phyloP scores from a whole-genome alignment of 2,888 invertebrate species.

The Schizaphis graminum region DNA sequence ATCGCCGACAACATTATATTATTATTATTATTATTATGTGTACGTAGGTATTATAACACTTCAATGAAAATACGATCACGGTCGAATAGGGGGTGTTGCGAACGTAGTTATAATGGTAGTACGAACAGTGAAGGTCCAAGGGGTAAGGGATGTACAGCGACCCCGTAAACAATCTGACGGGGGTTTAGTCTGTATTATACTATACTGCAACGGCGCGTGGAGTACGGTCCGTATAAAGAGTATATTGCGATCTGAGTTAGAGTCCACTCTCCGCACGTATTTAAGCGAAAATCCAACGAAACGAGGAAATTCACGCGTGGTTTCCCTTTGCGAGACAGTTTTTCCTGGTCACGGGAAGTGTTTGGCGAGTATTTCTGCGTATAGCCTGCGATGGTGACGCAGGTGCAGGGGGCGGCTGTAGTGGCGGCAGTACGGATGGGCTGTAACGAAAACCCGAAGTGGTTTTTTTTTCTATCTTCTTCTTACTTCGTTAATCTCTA shows the following conservation, averaged over 20 bases:
- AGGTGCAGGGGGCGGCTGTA: neutral
- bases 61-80: neutral
- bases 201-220: neutral
- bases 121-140: no score
- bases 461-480: neutral
- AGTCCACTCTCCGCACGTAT: neutral
- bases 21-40: neutral
- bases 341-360: neutral
- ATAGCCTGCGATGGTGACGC: neutral
- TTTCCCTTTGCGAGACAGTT: neutral
- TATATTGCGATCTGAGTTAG: neutral
- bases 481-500: neutral
- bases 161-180: neutral
- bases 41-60: neutral
- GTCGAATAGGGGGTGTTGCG: neutral
- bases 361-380: neutral
- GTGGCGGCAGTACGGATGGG: neutral
- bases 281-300: neutral
- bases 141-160: neutral
- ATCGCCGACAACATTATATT: neutral
- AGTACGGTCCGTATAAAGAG: neutral
- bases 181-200: neutral
- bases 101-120: neutral
- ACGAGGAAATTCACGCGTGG: neutral
- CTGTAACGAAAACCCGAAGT: neutral